Percentiles rank a stretch among this genome's conserved stretches.
Evolutionary conservation across 1,140 invertebrate species (phyloP).

Genomic region (Battus philenor): DNA sequence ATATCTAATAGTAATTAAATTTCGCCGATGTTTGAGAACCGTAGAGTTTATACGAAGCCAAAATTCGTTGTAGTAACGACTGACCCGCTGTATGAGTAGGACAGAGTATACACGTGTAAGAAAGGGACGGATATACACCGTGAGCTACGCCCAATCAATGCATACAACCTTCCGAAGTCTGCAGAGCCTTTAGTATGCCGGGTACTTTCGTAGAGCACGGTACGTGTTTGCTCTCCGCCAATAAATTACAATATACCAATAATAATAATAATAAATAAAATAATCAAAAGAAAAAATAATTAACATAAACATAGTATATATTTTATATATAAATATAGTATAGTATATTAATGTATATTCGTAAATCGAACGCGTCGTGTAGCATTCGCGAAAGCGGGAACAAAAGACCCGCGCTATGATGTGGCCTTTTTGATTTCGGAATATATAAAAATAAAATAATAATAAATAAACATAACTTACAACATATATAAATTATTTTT

Average conservation of each 20-base stretch:
- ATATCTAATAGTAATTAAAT: slow-evolving; percentile 26
- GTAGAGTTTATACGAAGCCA: slow-evolving; percentile 47
- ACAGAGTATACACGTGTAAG: slow-evolving; percentile 21
- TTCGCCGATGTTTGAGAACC: slow-evolving; percentile 39
- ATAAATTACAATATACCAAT: too few relatives aligned
- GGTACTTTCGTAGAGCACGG: slow-evolving; percentile 32
- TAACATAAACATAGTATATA: too few relatives aligned
- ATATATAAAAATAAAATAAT: slow-evolving; percentile 1
- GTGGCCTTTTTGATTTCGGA: slow-evolving; percentile 26
- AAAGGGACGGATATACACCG: slow-evolving; percentile 33
- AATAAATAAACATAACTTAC: too few relatives aligned
- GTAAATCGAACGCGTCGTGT: not conserved
- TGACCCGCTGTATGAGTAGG: slow-evolving; percentile 29
- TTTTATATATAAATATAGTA: not conserved
- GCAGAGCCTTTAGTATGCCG: slow-evolving; percentile 55
- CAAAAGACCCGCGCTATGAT: slow-evolving; percentile 24
- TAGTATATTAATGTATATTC: slow-evolving; percentile 7
- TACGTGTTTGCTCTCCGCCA: slow-evolving; percentile 21
- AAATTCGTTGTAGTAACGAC: slow-evolving; percentile 52
- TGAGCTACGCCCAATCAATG: slow-evolving; percentile 66
- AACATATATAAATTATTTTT: too few relatives aligned
- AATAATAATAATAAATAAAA: slow-evolving; percentile 27
- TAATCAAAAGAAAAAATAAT: too few relatives aligned
- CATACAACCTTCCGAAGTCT: slow-evolving; percentile 53
- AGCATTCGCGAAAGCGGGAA: not conserved